Percentiles rank a stretch among this genome's conserved stretches.
These are phyloP conservation scores for Nothura maculosa DNA, from an alignment of 2,797 vertebrate genomes.

Conservation along the genomic window DNA sequence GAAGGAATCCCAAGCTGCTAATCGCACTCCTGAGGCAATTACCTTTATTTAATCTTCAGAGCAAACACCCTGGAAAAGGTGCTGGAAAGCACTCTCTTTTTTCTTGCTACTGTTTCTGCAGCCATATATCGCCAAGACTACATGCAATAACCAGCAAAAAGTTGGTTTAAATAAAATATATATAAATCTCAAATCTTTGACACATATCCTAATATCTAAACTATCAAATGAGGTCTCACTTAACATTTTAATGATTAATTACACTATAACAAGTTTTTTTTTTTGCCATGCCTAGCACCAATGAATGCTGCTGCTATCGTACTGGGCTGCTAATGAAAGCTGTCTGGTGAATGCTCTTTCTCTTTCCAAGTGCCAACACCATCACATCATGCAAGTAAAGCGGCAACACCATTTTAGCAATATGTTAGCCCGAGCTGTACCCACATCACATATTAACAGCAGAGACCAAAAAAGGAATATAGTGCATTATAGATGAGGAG, in stretches of 20 bases:
- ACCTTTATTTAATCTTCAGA: neutral
- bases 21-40: fast-evolving
- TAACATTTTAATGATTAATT: neutral
- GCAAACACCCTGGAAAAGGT: neutral
- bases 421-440: neutral
- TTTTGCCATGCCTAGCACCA: neutral
- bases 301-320: neutral
- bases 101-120: neutral
- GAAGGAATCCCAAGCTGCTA: neutral
- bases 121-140: neutral
- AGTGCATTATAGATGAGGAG: neutral
- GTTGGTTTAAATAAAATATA: no score
- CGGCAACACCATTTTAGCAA: neutral
- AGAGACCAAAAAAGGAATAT: neutral
- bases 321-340: neutral
- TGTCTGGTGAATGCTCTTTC: neutral
- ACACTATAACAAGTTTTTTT: neutral
- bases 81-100: neutral
- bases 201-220: neutral
- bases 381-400: neutral
- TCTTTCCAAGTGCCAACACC: neutral
- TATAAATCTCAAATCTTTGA: neutral
- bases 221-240: neutral
- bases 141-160: neutral
- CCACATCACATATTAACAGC: neutral